These are phyloP conservation scores for Dione juno DNA, from an alignment of 2,888 invertebrate genomes.

Conservation along the genomic window DNA sequence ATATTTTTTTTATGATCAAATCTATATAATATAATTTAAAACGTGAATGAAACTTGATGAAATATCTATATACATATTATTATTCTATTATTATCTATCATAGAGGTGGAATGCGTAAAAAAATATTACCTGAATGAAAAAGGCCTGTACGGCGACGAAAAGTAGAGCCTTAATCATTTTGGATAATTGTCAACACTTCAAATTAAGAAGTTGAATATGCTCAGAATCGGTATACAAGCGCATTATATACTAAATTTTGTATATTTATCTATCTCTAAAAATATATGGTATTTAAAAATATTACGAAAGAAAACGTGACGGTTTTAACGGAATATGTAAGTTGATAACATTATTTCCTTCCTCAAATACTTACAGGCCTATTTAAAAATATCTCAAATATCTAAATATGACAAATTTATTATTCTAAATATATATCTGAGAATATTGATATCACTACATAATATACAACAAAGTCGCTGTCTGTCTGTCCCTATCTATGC, in stretches of 20 bases:
- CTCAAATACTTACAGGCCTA: background rate
- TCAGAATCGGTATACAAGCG: background rate
- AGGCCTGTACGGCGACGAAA: slow-evolving; percentile 11
- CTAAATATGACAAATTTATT: too few relatives aligned
- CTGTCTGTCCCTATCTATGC: too few relatives aligned
- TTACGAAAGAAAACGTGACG: slow-evolving; percentile 11
- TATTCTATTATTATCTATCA: background rate
- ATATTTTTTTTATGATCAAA: too few relatives aligned
- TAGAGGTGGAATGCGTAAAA: background rate
- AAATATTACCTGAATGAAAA: slow-evolving; percentile 31
- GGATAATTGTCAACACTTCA: background rate
- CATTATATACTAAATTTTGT: slow-evolving; percentile 5
- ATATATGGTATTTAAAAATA: background rate
- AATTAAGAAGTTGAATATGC: background rate
- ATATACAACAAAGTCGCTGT: too few relatives aligned
- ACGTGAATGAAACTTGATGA: background rate
- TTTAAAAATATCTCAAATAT: too few relatives aligned
- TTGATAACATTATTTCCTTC: background rate
- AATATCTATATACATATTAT: too few relatives aligned
- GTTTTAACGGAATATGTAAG: background rate
- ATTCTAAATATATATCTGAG: too few relatives aligned
- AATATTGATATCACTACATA: too few relatives aligned
- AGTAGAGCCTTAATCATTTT: slow-evolving; percentile 16
- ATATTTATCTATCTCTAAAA: background rate
- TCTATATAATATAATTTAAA: background rate